A percentile compares a stretch with the other conserved stretches of the same genome.
phyloP scores from a whole-genome alignment of 23 tunicate species.

The Trididemnum miniatum region DNA sequence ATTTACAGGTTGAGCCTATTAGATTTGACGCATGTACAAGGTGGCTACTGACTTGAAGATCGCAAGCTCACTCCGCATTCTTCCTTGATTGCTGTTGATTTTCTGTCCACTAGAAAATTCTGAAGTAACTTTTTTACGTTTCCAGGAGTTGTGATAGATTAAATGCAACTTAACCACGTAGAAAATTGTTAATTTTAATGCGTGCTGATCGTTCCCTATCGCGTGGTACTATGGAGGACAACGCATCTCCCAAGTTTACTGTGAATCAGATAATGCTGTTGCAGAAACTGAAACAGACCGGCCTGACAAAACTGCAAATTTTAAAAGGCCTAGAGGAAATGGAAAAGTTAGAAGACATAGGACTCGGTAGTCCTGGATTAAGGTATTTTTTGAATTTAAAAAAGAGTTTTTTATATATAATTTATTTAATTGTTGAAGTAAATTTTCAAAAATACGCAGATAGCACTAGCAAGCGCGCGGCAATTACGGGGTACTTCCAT shows the following conservation, averaged over 20 bases:
- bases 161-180: conserved; percentile 6
- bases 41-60: too few relatives aligned
- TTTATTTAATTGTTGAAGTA: background rate
- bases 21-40: too few relatives aligned
- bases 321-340: conserved; percentile 93
- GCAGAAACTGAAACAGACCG: conserved; percentile 90
- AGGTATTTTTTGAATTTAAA: conserved; percentile 28
- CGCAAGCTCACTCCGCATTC: too few relatives aligned
- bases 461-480: too few relatives aligned
- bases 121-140: too few relatives aligned
- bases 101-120: too few relatives aligned
- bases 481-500: too few relatives aligned
- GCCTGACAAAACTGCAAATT: conserved; percentile 78
- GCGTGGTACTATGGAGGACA: conserved; percentile 53
- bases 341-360: conserved; percentile 79
- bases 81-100: too few relatives aligned
- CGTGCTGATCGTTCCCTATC: background rate
- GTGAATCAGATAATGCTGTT: conserved; percentile 90
- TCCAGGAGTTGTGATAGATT: too few relatives aligned
- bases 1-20: too few relatives aligned
- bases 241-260: conserved; percentile 80
- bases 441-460: too few relatives aligned
- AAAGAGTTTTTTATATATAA: background rate
- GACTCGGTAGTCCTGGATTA: conserved; percentile 48
- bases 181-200: conserved; percentile 17